Evolutionary conservation across 2,888 invertebrate species (phyloP), one percentile per base, ranked within the genome.

Genomic region (Mamestra brassicae): DNA sequence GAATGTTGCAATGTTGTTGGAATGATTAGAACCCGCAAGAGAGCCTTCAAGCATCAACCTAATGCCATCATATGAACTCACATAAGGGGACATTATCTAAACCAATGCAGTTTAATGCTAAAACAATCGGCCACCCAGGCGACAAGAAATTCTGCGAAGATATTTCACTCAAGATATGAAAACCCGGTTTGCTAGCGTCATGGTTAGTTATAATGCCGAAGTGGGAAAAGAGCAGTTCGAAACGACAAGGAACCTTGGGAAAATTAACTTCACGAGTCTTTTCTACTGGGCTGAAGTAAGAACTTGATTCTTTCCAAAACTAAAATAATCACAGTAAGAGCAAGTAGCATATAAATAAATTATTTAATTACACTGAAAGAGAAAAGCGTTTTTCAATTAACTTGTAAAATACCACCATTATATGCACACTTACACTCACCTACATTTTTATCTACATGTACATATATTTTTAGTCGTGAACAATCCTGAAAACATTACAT

Each of bases 71-170:
- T 11, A 2, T 61, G 4, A 2, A 61, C 10, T 1, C 0, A 42
- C 7, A 38, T 17, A n/a, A 38, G 4, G 10, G 38, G 4, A 61
- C 34, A 45, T 45, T 61, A 50, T 50, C 38, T 38, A 26, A 54
- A 26, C 5, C 15, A 42, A 69, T 66, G n/a, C 8, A 69, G 38
- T 55, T 67, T 61, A 57, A 63, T 67, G 13, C 45, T 11, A 26
- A 17, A 57, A 57, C 60, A 45, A 68, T 57, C 38, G 57, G 26
- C 80, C 84, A 80, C 76, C 70, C 61, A 65, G 57, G 57, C 36
- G 61, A 47, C 47, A 52, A 45, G n/a, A 54, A 78, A 74, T 64
- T 61, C 63, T 68, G 57, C 36, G 60, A 67, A 84, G 61, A 68
- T 54, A 60, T 38, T 66, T 74, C 55, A 52, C 63, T 58, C 55